These are phyloP conservation scores for Agrochola macilenta DNA, from an alignment of 2,888 invertebrate genomes.

Conservation along the genomic window DNA sequence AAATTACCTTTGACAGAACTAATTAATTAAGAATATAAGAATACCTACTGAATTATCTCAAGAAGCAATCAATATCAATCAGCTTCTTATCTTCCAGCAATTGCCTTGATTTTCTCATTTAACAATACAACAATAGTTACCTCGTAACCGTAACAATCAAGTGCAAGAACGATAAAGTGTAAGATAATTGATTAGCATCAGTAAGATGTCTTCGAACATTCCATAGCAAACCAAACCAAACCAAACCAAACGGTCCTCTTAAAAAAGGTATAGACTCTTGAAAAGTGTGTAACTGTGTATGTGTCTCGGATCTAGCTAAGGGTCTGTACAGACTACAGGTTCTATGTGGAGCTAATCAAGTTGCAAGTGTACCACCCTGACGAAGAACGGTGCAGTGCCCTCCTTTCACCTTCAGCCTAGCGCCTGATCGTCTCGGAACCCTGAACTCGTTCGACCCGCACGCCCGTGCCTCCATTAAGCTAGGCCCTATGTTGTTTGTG, in stretches of 20 bases:
- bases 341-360: constrained; percentile 56
- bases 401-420: constrained; percentile 79
- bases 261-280: constrained; percentile 4
- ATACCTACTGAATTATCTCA: constrained; percentile 35
- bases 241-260: neutral
- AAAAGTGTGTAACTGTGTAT: constrained; percentile 55
- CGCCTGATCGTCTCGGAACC: constrained; percentile 70
- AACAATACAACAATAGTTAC: constrained; percentile 41
- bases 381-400: constrained; percentile 77
- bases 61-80: constrained; percentile 30
- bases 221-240: neutral
- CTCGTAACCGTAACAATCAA: constrained; percentile 29
- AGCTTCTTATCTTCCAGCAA: constrained; percentile 28
- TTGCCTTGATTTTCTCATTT: constrained; percentile 52
- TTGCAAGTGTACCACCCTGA: constrained; percentile 61
- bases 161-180: constrained; percentile 11
- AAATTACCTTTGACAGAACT: neutral
- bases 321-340: constrained; percentile 54
- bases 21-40: constrained; percentile 10
- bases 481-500: constrained; percentile 44
- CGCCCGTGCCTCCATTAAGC: constrained; percentile 58
- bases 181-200: constrained; percentile 37
- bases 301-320: constrained; percentile 54
- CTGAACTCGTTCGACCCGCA: constrained; percentile 74
- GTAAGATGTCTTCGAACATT: constrained; percentile 6